Base-by-base conservation (phyloP, 2,113 vertebrate species). In the Rhabdomys dilectus region DNA sequence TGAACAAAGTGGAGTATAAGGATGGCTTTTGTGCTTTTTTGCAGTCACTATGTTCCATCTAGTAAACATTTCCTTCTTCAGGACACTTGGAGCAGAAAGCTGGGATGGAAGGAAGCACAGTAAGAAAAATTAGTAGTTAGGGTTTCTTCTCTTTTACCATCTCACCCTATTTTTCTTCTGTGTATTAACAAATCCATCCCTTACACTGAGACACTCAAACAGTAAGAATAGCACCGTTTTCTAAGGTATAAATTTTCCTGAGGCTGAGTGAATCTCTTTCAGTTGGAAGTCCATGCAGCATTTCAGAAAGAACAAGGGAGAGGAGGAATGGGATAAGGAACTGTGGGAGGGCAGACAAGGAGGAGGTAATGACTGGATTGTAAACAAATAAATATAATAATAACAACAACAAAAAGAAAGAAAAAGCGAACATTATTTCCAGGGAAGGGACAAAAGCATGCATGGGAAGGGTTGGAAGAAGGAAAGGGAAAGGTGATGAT, bases 141-240 rank as follows among this genome's bases (percentile, higher is more conserved):
- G 7, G 58, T 13, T 3, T 6, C 56, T 96, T 95, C 86, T 89
- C 1, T 72, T 48, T 80, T 76, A 39, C 31, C 51, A 21, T 31
- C 51, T 90, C 17, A 1, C 4, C 3, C 10, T 51, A 4, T 51
- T 92, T 94, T 70, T 88, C 64, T 39, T 95, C 31, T 58, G 16
- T n/a, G 64, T 76, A 86, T 94, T 91, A 51, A 86, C 56, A 87
- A 95, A 93, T 62, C 48, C 34, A 91, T 11, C 21, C 66, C 51
- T 81, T 94, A 51, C 3, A 86, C 39, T 60, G 91, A 91, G 80
- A 16, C 2, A 89, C 56, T 82, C 36, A 91, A 91, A 81, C 0
- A 94, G 39, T 88, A 84, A 58, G 56, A 92, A 77, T 45, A 93
- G 13, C 68, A 77, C 10, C 26, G 3, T 64, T 94, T 93, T 76